phyloP scores from a whole-genome alignment of 2,797 vertebrate species.

The Cossypha heuglini region DNA sequence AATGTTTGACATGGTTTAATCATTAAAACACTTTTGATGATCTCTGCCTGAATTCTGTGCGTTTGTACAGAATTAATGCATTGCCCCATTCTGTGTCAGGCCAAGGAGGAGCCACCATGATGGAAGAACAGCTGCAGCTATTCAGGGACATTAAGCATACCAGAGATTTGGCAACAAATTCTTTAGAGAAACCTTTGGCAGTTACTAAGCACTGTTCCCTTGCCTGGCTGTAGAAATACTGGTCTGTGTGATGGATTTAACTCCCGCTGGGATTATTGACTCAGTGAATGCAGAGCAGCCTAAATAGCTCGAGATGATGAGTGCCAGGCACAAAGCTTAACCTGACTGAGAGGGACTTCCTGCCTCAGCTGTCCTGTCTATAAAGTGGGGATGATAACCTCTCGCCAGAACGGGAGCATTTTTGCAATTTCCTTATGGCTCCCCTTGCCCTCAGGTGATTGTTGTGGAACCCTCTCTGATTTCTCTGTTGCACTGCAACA shows the following conservation, averaged over 20 bases:
- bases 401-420: background rate
- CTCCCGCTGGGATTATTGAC: background rate
- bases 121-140: background rate
- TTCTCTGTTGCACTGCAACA: background rate
- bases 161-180: background rate
- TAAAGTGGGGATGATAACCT: background rate
- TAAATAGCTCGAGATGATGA: accelerated
- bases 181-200: background rate
- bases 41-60: constrained; percentile 44
- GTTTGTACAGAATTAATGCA: background rate
- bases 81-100: background rate
- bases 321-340: background rate
- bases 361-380: background rate
- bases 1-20: constrained; percentile 76
- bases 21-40: constrained; percentile 82
- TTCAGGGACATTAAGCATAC: background rate
- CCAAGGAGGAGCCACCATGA: background rate
- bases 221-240: background rate
- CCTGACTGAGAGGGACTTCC: background rate
- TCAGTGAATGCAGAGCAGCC: background rate
- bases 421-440: background rate
- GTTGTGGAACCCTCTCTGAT: background rate
- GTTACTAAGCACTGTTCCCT: background rate
- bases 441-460: background rate
- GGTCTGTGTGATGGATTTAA: background rate